These are phyloP conservation scores for Atlantisia rogersi DNA, from an alignment of 2,113 vertebrate genomes.

Conservation along the genomic window DNA sequence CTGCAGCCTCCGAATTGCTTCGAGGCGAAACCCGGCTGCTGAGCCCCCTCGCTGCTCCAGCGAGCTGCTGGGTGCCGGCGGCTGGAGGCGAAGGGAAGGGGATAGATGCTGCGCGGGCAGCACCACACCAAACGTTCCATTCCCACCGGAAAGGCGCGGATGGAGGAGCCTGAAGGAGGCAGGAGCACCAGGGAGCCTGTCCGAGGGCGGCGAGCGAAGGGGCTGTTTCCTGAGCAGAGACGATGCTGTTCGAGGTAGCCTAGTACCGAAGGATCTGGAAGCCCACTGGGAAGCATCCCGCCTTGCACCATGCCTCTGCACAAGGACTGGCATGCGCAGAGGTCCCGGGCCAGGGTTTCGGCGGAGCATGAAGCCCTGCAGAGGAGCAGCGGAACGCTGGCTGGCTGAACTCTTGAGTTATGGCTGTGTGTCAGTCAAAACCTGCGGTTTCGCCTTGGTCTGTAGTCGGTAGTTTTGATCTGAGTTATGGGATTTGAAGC, in stretches of 20 bases:
- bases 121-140: too few relatives aligned
- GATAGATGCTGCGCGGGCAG: accelerated
- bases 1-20: not conserved
- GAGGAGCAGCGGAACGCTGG: not conserved
- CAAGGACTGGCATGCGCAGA: accelerated
- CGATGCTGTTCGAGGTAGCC: not conserved
- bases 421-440: not conserved
- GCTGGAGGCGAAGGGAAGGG: not conserved
- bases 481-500: not conserved
- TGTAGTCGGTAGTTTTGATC: not conserved
- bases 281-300: accelerated
- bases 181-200: not conserved
- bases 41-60: not conserved
- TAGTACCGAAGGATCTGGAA: not conserved
- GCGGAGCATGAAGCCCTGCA: accelerated
- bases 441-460: not conserved
- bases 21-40: not conserved
- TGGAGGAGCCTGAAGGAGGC: not conserved
- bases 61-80: not conserved
- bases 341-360: accelerated
- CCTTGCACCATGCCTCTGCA: not conserved
- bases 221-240: not conserved
- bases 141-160: not conserved
- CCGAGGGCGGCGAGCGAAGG: accelerated
- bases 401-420: not conserved